phyloP scores from a whole-genome alignment of 2,888 invertebrate species.

The Horisme vitalbata region DNA sequence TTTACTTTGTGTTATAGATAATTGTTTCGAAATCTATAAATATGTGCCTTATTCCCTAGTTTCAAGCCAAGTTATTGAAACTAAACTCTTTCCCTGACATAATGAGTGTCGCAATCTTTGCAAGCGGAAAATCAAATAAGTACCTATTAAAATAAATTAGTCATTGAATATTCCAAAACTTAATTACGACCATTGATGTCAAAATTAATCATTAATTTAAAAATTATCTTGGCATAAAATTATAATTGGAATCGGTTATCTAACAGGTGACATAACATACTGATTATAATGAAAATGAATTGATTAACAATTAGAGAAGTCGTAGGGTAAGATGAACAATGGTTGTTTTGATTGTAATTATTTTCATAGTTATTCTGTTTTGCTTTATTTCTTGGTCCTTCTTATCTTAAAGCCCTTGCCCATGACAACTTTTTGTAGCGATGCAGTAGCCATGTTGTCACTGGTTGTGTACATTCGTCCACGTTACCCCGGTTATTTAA shows the following conservation, averaged over 20 bases:
- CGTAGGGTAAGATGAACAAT: conserved; percentile 5
- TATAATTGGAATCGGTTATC: conserved; percentile 29
- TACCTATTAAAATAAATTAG: conserved; percentile 13
- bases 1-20: too few relatives aligned
- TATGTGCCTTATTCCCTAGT: too few relatives aligned
- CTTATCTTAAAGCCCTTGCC: too few relatives aligned
- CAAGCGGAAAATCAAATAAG: conserved; percentile 21
- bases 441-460: too few relatives aligned
- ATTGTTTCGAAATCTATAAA: too few relatives aligned
- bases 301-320: conserved; percentile 13
- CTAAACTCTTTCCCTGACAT: conserved; percentile 4
- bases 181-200: conserved; percentile 27
- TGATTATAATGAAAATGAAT: conserved; percentile 10
- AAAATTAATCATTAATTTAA: conserved; percentile 31
- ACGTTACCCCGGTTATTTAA: too few relatives aligned
- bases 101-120: conserved; percentile 10
- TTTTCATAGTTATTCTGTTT: too few relatives aligned
- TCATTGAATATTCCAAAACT: conserved; percentile 18
- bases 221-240: conserved; percentile 30
- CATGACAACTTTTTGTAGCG: too few relatives aligned
- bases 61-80: too few relatives aligned
- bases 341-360: conserved; percentile 1
- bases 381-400: too few relatives aligned
- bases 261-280: conserved; percentile 32
- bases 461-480: too few relatives aligned